phyloP scores from a whole-genome alignment of 2,888 invertebrate species.

The Drosophila buzzatii region DNA sequence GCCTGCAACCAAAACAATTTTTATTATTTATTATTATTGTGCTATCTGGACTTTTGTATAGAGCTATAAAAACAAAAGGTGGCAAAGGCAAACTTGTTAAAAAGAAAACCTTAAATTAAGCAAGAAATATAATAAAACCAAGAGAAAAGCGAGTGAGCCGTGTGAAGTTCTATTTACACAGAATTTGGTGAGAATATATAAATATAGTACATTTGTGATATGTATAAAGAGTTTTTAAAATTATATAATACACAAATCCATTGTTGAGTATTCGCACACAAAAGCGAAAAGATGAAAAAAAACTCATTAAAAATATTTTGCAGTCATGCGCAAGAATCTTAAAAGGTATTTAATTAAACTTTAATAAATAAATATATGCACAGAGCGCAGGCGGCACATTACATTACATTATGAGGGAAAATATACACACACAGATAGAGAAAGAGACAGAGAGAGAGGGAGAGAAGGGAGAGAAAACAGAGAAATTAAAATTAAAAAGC shows the following conservation, averaged over 20 bases:
- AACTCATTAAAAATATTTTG: conserved; percentile 77
- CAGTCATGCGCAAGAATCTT: conserved; percentile 69
- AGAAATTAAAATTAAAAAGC: conserved; percentile 48
- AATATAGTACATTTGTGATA: conserved; percentile 4
- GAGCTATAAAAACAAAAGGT: conserved; percentile 21
- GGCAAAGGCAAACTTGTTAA: conserved; percentile 19
- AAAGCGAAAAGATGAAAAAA: conserved; percentile 53
- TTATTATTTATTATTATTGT: conserved; percentile 66
- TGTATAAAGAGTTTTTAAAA: conserved; percentile 41
- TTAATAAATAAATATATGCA: conserved; percentile 68
- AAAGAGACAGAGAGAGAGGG: conserved; percentile 8
- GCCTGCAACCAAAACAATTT: conserved; percentile 43
- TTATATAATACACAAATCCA: conserved; percentile 23
- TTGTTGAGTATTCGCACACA: conserved; percentile 16
- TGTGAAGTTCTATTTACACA: not conserved
- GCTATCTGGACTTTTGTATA: conserved; percentile 45
- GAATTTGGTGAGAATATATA: not conserved
- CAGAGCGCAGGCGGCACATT: conserved; percentile 31
- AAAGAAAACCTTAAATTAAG: conserved; percentile 37
- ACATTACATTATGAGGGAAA: conserved; percentile 44
- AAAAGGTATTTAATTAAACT: conserved; percentile 78
- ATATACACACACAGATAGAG: not conserved
- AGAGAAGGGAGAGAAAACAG: not conserved
- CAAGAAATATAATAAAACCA: conserved; percentile 17
- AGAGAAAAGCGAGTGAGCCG: not conserved